phyloP scores from a whole-genome alignment of 2,113 vertebrate genomes.

The Cheilinus undulatus region DNA sequence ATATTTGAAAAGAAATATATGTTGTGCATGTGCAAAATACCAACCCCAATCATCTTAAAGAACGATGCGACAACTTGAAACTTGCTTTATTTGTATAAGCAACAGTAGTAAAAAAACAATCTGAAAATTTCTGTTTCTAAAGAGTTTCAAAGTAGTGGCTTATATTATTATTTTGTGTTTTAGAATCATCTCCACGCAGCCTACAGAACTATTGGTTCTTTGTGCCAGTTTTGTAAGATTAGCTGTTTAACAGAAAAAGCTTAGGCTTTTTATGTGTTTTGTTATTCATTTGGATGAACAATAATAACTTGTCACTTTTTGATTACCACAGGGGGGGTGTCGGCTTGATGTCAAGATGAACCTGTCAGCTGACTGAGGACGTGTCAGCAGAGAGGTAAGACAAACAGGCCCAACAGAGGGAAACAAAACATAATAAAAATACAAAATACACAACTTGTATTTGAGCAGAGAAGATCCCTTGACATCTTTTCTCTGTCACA shows the following conservation, averaged over 20 bases:
- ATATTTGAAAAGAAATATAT: no score
- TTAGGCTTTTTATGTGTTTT: neutral
- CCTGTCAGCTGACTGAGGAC: neutral
- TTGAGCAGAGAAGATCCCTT: neutral
- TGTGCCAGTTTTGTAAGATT: neutral
- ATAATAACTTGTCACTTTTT: neutral
- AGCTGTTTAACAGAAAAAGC: neutral
- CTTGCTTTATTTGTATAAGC: no score
- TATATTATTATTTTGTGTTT: neutral
- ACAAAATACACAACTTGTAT: neutral
- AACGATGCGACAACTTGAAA: no score
- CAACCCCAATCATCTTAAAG: no score
- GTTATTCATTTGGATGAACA: neutral
- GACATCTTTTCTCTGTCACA: neutral
- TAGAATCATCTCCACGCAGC: neutral
- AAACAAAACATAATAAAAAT: neutral
- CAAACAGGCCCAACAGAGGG: neutral
- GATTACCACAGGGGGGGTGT: conserved; percentile 10
- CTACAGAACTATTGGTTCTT: neutral
- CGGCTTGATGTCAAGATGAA: neutral
- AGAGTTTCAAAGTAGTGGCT: neutral
- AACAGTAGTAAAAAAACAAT: no score
- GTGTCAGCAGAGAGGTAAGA: conserved; percentile 11
- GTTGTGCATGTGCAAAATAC: no score
- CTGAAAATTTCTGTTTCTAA: no score